Base-by-base conservation (phyloP, 1,140 invertebrate genomes). In the Caenorhabditis tropicalis region DNA sequence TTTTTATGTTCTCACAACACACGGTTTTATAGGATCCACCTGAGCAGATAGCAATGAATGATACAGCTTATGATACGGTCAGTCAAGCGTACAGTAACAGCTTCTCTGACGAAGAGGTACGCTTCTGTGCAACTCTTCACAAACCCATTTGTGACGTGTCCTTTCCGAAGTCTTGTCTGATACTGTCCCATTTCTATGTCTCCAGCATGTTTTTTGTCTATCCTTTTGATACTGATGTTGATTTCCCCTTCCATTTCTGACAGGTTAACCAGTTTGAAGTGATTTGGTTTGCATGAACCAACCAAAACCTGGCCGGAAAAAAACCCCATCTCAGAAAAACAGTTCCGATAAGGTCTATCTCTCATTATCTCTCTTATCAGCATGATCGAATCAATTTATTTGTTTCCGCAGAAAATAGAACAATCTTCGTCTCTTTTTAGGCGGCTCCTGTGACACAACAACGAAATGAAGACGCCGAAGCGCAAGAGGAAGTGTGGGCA, bases 31-130 rank as follows among this genome's bases (percentile, higher is more conserved):
- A 74, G 65, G 65, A 74, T 43, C 65, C 65, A 74, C 65, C 65
- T 74, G 65, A 74, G 36, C 65, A 74, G 36, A 74, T 74, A 74
- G 21, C 36, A 74, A 46, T 74, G 65, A 74, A 74, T 74, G 65
- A 74, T 24, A 74, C 65, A 10, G 65, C 65, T 31, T 60, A 82
- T 43, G 82, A 82, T 36, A 82, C 82, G 46, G 60, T 46, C 82
- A 53, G 46, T 51, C 56, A 82, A 43, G 56, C 82, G 56, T 82
- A 82, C 82, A 82, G 82, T 82, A 82, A 82, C 60, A 65, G 56
- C 82, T 82, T 65, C 33, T 82, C 82, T 60, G 82, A 82, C 43
- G 82, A 82, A 31, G 82, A 82, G 48, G 43, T 74, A 74, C 36
- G 65, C 65, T 74, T 74, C 29, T 21, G 36, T 74, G 65, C 65